Evolutionary conservation across 2,113 vertebrate genomes (phyloP).

Genomic region (Catharus minimus): DNA sequence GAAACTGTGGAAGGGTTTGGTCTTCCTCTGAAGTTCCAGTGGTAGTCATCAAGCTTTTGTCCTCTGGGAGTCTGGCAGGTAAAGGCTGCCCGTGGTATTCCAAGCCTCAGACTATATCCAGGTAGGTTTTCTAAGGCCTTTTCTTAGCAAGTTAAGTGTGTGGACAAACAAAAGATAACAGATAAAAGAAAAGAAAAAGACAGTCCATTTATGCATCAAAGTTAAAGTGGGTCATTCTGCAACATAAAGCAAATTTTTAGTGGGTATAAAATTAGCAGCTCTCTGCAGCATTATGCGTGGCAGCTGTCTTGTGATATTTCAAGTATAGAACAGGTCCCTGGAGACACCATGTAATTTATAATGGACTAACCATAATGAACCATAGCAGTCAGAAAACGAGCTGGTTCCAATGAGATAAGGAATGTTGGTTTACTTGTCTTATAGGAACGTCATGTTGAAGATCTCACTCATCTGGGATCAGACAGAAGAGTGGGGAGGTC

Average conservation of each 20-base stretch:
- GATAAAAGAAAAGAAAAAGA: constrained; percentile 11
- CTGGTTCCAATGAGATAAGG: background rate
- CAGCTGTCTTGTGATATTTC: constrained; percentile 63
- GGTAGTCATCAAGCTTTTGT: too few relatives aligned
- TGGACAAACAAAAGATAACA: background rate
- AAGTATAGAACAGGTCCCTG: constrained; percentile 50
- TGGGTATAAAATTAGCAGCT: constrained; percentile 63
- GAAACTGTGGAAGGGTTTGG: too few relatives aligned
- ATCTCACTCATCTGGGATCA: background rate
- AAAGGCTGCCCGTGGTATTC: background rate
- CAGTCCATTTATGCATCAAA: constrained; percentile 4
- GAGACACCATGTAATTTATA: constrained; percentile 59
- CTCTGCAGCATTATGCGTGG: constrained; percentile 57
- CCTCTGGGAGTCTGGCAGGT: background rate
- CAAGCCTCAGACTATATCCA: background rate
- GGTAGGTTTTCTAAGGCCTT: background rate
- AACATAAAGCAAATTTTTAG: constrained; percentile 55
- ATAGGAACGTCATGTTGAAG: background rate
- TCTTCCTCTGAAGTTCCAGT: background rate
- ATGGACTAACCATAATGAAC: constrained; percentile 49
- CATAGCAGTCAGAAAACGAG: constrained; percentile 18
- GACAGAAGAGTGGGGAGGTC: background rate
- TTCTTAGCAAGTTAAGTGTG: background rate
- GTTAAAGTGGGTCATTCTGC: constrained; percentile 61
- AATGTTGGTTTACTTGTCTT: background rate